Evolutionary conservation across 2,797 vertebrate genomes (phyloP), one percentile per base, ranked within the genome.

Genomic region (Notolabrus celidotus): DNA sequence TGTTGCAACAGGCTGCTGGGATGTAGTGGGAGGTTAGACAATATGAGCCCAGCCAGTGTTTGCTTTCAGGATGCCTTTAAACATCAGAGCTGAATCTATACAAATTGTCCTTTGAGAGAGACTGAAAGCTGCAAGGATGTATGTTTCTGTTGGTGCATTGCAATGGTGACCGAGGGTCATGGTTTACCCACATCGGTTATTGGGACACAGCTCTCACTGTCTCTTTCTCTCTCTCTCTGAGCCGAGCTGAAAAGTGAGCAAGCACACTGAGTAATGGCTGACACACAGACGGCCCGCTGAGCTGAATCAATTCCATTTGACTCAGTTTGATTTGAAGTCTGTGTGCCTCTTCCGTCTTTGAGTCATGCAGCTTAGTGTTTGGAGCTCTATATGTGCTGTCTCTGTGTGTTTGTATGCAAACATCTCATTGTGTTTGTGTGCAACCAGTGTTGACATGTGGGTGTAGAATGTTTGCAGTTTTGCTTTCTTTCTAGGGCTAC

Each of bases 251-350:
- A 43, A 67, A 63, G 38, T 38, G 52, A 60, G 56, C 42, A 29
- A 34, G 39, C 41, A 49, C 43, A 45, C 23, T 56, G 62, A 67
- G 46, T 75, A 67, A 65, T 5, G 6, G 50, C 65, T 64, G 54
- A 65, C 54, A 75, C 55, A 70, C 64, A 39, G 52, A 47, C 59
- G 57, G 33, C 57, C 39, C 8, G 33, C 63, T 49, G 68, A 76
- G 53, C 61, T 61, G 31, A 75, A 67, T 78, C 60, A 69, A 46
- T 74, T 74, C 60, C 41, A 56, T 69, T 55, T 59, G 68, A 70
- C 47, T 76, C 43, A 16, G 56, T 60, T 46, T 71, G 57, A 74
- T 65, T 59, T 39, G 54, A 65, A 55, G 56, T 63, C 43, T 45
- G 56, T 39, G 19, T 9, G 33, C 65, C 50, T 39, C 17, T 41